A percentile compares a stretch with the other conserved stretches of the same genome.
Evolutionary conservation across 2,797 vertebrate species (phyloP).

Genomic region (Scolopax rusticola): DNA sequence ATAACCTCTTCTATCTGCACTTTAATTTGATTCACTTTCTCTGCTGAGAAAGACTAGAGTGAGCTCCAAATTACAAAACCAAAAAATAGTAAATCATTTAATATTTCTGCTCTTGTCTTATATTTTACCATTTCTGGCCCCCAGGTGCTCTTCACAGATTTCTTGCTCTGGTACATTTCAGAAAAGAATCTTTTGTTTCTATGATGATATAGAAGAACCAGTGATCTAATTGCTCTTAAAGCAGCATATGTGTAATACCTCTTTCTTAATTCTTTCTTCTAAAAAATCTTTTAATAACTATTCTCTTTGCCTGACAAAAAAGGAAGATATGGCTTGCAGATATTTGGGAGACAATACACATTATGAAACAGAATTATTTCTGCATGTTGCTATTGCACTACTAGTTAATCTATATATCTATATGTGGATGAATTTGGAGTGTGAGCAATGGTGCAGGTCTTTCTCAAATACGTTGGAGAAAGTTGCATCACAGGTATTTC

Average conservation of each 20-base stretch:
- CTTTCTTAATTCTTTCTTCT: neutral
- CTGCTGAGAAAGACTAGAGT: neutral
- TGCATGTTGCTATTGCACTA: neutral
- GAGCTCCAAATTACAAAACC: neutral
- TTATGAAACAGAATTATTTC: neutral
- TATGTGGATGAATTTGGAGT: neutral
- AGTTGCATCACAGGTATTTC: neutral
- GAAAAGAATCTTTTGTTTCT: neutral
- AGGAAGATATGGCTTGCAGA: neutral
- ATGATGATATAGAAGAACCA: neutral
- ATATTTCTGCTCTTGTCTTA: neutral
- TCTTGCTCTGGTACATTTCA: neutral
- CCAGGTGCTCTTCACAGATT: fast-evolving
- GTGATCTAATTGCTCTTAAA: neutral
- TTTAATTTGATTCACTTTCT: neutral
- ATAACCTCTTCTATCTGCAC: neutral
- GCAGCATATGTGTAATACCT: neutral
- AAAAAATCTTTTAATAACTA: neutral
- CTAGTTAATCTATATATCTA: neutral
- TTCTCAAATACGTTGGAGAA: constrained; percentile 3
- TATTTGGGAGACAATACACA: neutral
- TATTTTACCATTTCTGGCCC: neutral
- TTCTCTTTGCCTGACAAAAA: neutral
- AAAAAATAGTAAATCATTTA: neutral
- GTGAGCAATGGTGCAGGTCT: neutral